A percentile compares a stretch with the other conserved stretches of the same genome.
phyloP scores from a whole-genome alignment of 2,113 vertebrate species.

The Saccopteryx leptura region DNA sequence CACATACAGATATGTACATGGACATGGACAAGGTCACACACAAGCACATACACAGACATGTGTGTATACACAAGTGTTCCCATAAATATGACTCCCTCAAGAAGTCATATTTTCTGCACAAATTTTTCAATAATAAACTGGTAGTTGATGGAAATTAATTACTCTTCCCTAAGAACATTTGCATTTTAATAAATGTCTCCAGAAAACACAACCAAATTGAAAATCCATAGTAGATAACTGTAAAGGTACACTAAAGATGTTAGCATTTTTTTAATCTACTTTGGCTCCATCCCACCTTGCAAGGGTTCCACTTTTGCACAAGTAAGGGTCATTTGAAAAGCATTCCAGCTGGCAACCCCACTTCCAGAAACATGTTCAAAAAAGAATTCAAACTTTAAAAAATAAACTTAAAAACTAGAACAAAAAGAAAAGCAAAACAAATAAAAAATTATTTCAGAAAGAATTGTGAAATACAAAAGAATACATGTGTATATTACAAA shows the following conservation, averaged over 20 bases:
- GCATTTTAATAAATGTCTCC: constrained; percentile 18
- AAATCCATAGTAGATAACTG: background rate
- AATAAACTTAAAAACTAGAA: background rate
- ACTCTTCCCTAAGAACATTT: background rate
- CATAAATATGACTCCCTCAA: background rate
- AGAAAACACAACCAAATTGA: background rate
- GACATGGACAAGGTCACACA: background rate
- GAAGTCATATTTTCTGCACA: constrained; percentile 4
- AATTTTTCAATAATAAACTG: background rate
- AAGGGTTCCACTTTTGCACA: background rate
- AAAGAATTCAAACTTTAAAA: background rate
- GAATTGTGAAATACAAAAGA: background rate
- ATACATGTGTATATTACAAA: background rate
- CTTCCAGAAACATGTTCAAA: background rate
- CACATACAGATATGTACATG: background rate
- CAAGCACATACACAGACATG: background rate
- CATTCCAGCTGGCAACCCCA: background rate
- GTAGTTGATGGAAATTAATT: background rate
- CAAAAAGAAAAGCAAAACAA: background rate
- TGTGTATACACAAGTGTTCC: too few species aligned
- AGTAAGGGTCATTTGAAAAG: background rate
- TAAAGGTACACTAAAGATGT: background rate
- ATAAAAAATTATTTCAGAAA: background rate
- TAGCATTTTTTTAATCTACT: background rate
- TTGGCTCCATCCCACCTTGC: background rate